These are phyloP conservation scores for Pogoniulus pusillus DNA, from an alignment of 2,797 vertebrate species.

Conservation along the genomic window DNA sequence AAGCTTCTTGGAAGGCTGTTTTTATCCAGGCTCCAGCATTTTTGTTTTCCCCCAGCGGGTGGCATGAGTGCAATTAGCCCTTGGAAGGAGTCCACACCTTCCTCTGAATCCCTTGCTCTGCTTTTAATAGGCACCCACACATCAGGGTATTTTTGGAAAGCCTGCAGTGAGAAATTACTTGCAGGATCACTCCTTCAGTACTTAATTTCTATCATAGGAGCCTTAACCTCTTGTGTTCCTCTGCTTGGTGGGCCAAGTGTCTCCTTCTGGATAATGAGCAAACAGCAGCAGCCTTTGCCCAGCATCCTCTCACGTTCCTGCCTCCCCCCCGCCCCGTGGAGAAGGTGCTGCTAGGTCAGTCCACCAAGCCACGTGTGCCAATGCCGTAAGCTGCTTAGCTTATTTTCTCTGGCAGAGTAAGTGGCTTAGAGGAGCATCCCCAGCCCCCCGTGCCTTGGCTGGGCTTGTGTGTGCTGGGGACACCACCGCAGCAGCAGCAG, in stretches of 20 bases:
- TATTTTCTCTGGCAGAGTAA: conserved; percentile 16
- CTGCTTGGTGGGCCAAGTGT: background rate
- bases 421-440: conserved; percentile 34
- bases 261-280: background rate
- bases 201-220: background rate
- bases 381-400: conserved; percentile 48
- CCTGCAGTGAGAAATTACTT: conserved; percentile 13
- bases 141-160: conserved; percentile 42
- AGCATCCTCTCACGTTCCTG: background rate
- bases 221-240: background rate
- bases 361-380: background rate
- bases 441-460: background rate
- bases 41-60: background rate
- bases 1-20: background rate
- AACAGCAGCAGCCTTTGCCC: background rate
- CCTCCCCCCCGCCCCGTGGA: background rate
- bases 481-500: background rate
- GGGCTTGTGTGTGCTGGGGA: background rate
- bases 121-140: conserved; percentile 59
- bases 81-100: conserved; percentile 37
- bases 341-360: conserved; percentile 25
- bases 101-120: conserved; percentile 24
- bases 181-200: background rate
- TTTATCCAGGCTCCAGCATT: background rate
- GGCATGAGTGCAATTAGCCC: conserved; percentile 26